Evolutionary conservation across 2,113 vertebrate genomes (phyloP), one percentile per base, ranked within the genome.

Genomic region (Electrona antarctica): DNA sequence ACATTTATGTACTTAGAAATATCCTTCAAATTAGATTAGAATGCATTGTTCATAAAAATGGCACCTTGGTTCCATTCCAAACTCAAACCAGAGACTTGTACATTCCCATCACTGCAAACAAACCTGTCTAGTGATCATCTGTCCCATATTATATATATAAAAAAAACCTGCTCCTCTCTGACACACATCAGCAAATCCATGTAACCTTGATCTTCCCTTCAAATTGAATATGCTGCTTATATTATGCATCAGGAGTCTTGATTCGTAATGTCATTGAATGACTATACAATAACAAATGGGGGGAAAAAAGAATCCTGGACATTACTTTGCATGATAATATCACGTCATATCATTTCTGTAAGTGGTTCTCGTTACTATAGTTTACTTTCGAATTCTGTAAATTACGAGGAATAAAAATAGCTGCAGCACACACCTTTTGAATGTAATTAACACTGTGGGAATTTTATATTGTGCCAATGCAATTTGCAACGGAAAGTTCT

Each of bases 21-120:
- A 75, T 60, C 64, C 74, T 64, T 78, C 72, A 62, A 79, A 83
- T 74, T 61, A 79, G 67, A 41, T 67, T 52, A 58, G 79, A 83
- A 74, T 77, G 79, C 83, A 78, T 78, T 75, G 54, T 73, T 78
- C 56, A 79, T 61, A 70, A 72, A 13, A 81, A 81, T 79, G 77
- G 69, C 74, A 85, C 68, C 64, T 67, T 41, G 33, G 63, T 68
- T 74, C 69, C 10, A 60, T 57, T 64, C 71, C 51, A 48, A 81
- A 81, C 49, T 9, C 60, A 57, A 74, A 82, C n/a, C 12, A 54
- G 12, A 54, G 11, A 54, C 52, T 14, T 55, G 64, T 46, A 58
- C 73, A 45, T 7, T 72, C 60, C 70, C 48, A 58, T 79, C 61
- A 64, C 71, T 47, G 57, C 73, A 79, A 78, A 72, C 61, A 79